Evolutionary conservation across 1,140 invertebrate species (phyloP), one percentile per base, ranked within the genome.

Genomic region (Macrobrachium nipponense): DNA sequence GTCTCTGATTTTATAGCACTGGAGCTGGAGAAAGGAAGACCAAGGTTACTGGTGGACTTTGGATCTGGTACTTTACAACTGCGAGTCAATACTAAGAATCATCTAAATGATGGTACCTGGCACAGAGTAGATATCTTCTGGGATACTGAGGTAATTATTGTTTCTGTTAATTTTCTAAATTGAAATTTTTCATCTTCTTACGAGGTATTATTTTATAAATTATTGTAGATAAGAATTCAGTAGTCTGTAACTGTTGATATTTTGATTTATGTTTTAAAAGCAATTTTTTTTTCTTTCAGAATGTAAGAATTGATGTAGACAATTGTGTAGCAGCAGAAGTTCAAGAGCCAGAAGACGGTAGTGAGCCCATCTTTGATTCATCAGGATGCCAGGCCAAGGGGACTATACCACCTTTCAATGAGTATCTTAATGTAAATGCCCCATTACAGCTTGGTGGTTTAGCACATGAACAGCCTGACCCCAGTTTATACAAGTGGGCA

Each of bases 371-470:
- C 89, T 97, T 98, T 90, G 96, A 98, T 90, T 95, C 96, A 87
- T 94, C 94, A 8, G 94, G 94, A 17, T 99, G 98, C 91, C 96
- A 98, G 92, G 96, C 96, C 0, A 93, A 94, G 82, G 96, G 96
- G 15, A 94, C 93, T 0, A 97, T 99, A 87, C 97, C 97, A 17
- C 97, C 97, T 2, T 98, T 98, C 91, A 98, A 98, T 91, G 97
- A 98, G 91, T 99, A 98, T 90, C 92, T 99, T 5, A 99, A 99
- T 92, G 97, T 99, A 0, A 98, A 99, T 92, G 95, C 97, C 0
- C 97, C 98, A 0, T 92, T 99, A 43, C 97, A 99, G 93, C 93
- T 99, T 70, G 98, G 98, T 61, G 98, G 98, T 3, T 91, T 97
- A 5, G 95, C 96, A 90, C 94, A 97, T 20, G 95, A 97, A 89